Evolutionary conservation across 2,113 vertebrate genomes (phyloP).

Genomic region (Megaleporinus macrocephalus): DNA sequence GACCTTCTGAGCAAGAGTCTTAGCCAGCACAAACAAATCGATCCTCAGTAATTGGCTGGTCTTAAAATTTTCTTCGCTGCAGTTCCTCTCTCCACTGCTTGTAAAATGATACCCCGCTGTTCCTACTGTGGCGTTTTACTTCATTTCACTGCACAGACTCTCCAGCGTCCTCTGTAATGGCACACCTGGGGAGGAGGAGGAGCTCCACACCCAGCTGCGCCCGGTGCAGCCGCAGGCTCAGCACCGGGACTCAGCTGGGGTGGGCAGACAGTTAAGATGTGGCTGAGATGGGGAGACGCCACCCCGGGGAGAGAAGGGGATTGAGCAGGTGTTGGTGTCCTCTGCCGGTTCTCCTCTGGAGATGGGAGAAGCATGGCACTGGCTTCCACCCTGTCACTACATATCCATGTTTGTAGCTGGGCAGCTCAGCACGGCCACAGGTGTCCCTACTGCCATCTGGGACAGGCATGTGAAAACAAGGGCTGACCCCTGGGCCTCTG

Average conservation of each 20-base stretch:
- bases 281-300: conserved; percentile 18
- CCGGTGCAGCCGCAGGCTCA: neutral
- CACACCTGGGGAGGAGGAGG: neutral
- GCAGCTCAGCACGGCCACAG: conserved; percentile 22
- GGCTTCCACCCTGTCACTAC: conserved; percentile 32
- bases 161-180: neutral
- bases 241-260: neutral
- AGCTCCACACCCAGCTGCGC: neutral
- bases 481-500: neutral
- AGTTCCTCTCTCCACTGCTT: neutral
- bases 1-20: neutral
- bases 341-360: conserved; percentile 24
- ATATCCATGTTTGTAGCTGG: neutral
- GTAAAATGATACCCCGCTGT: neutral
- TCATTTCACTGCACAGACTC: conserved; percentile 14
- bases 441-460: conserved; percentile 25
- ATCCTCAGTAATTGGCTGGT: neutral
- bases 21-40: neutral
- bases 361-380: conserved; percentile 14
- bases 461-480: conserved; percentile 25
- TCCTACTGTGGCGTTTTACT: conserved; percentile 3
- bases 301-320: conserved; percentile 32
- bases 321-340: conserved; percentile 31
- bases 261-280: conserved; percentile 15
- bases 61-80: neutral